Conservation (phyloP, 2,113 vertebrate species). For the Aviceda subcristata region DNA sequence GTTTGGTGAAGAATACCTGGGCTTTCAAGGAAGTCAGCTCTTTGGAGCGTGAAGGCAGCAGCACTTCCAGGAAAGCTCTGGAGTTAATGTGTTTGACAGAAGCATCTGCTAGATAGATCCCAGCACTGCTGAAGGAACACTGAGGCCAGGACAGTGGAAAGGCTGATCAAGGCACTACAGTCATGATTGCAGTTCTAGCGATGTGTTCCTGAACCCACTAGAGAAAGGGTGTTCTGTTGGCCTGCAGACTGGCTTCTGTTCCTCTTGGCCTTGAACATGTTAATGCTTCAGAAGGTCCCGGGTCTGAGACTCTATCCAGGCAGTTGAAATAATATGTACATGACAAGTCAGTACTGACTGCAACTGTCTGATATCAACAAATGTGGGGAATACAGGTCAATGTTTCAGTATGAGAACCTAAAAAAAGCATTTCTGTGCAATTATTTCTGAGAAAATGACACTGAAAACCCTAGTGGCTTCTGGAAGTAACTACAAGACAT, state of each 20-base stretch:
- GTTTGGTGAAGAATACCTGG: not conserved
- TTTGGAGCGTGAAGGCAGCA: not conserved
- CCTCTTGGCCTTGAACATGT: not conserved
- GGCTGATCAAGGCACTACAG: not conserved
- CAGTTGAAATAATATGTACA: not conserved
- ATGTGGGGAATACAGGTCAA: not conserved
- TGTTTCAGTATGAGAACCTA: not conserved
- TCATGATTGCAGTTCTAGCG: not conserved
- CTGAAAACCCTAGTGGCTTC: not conserved
- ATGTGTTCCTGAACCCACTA: fast-evolving
- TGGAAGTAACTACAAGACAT: not conserved
- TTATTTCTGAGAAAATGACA: not conserved
- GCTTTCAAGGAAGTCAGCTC: not conserved
- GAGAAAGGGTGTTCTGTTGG: not conserved
- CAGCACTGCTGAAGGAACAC: not conserved
- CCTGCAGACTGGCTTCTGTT: not conserved
- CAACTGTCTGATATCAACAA: not conserved
- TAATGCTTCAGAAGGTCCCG: not conserved
- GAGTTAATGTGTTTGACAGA: not conserved
- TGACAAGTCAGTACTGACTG: not conserved
- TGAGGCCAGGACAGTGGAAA: not conserved
- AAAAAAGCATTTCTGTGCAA: not conserved
- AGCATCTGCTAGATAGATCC: not conserved
- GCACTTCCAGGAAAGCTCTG: not conserved
- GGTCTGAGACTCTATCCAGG: not conserved